phyloP scores from a whole-genome alignment of 2,888 invertebrate genomes.

The Sminthurides aquaticus region DNA sequence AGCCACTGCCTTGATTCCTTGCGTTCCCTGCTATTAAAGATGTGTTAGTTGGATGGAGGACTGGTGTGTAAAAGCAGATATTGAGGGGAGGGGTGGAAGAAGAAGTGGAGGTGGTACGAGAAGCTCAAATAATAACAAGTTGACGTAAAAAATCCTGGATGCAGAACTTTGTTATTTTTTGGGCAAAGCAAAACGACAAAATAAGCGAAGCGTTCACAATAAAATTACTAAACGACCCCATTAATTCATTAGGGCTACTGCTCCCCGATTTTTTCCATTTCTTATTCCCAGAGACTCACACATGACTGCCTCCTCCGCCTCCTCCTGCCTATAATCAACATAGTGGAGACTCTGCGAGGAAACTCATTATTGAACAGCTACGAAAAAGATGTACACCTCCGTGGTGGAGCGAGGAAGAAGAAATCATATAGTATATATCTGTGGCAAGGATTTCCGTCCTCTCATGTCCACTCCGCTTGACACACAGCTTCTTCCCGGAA shows the following conservation, averaged over 20 bases:
- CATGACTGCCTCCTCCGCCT: neutral
- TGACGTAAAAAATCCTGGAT: neutral
- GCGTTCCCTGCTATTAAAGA: too few relatives aligned
- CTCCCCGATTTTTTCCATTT: constrained; percentile 31
- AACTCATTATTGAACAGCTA: too few relatives aligned
- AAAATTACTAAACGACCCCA: constrained; percentile 43
- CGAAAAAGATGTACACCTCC: too few relatives aligned
- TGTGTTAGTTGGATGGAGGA: too few relatives aligned
- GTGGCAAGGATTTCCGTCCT: too few relatives aligned
- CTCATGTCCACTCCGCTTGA: neutral
- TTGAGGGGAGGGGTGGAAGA: too few relatives aligned
- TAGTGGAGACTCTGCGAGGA: too few relatives aligned
- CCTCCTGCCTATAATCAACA: neutral
- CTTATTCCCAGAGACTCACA: constrained; percentile 1
- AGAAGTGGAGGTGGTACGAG: neutral
- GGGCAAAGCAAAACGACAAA: constrained; percentile 42
- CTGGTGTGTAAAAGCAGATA: too few relatives aligned
- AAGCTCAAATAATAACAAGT: neutral
- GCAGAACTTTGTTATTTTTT: constrained; percentile 32
- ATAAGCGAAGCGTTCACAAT: constrained; percentile 43
- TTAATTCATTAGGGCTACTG: constrained; percentile 43
- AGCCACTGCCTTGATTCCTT: too few relatives aligned
- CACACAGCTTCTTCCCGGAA: neutral
- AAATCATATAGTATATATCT: too few relatives aligned
- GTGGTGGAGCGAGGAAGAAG: too few relatives aligned